These are phyloP conservation scores for Pygoscelis antarcticus DNA, from an alignment of 2,113 vertebrate species.

Conservation along the genomic window DNA sequence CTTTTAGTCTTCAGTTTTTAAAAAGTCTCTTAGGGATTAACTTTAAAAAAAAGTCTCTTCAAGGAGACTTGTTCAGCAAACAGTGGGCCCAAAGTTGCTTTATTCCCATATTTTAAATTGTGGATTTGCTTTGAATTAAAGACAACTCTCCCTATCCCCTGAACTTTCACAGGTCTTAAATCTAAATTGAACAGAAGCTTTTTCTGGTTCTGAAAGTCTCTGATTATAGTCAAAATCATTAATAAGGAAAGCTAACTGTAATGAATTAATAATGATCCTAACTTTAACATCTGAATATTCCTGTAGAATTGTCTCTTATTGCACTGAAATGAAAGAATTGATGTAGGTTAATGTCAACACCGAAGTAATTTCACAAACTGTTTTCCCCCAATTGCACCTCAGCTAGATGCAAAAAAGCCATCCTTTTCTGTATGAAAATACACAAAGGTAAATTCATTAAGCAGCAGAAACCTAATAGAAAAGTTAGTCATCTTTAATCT, in stretches of 20 bases:
- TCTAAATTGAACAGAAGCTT: neutral
- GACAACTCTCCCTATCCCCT: neutral
- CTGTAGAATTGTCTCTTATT: neutral
- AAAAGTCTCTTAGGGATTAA: neutral
- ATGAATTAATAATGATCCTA: neutral
- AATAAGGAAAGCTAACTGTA: neutral
- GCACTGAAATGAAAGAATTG: neutral
- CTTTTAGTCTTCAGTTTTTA: neutral
- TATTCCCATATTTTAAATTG: neutral
- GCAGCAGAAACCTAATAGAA: neutral
- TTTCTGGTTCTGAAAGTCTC: neutral
- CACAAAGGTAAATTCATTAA: neutral
- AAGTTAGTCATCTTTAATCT: neutral
- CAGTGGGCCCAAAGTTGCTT: neutral
- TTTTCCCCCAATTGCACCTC: neutral
- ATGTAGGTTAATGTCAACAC: neutral
- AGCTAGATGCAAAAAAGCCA: neutral
- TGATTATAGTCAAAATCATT: neutral
- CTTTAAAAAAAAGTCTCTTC: neutral
- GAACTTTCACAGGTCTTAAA: neutral
- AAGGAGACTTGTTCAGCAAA: neutral
- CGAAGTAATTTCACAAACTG: neutral
- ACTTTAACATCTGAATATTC: neutral
- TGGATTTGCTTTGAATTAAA: neutral
- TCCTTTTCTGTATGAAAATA: neutral